Evolutionary conservation across 2,797 vertebrate genomes (phyloP), one percentile per base, ranked within the genome.

Genomic region (Sebastes miniatus): DNA sequence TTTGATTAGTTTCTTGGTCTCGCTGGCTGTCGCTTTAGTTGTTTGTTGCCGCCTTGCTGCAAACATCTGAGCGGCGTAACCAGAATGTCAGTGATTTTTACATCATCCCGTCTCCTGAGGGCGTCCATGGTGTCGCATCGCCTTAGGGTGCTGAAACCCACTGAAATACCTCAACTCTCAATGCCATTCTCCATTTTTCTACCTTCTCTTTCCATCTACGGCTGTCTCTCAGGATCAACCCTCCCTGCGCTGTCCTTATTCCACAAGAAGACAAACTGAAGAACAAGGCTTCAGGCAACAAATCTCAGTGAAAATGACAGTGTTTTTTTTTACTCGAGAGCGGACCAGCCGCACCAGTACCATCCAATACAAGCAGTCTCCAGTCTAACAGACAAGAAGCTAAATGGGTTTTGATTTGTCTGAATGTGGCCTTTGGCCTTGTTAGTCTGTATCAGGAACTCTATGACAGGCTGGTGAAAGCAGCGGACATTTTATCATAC

Each of bases 321-420:
- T 27, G 1, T 52, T 24, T 61, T 73, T 14, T 76, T 73, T 77
- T 73, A 65, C 24, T 71, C 0, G 18, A 71, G 65, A 78, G 39
- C 4, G 1, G 24, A 83, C 73, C 61, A 36, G 76, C 73, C 8
- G 2, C 56, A 79, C 29, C 69, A 67, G 39, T 1, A 77, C 76
- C 66, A 50, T 43, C 79, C 73, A 10, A 59, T 5, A 18, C 57
- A 73, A 77, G 47, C 75, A 4, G 12, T 25, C 57, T 76, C 22
- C 27, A 8, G 29, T 85, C 75, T 25, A 83, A 75, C 66, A 47
- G 89, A 91, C 87, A 81, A n/a, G 65, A 65, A 76, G 24, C 29
- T 13, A 75, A 81, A 91, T 78, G 31, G 68, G 11, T 80, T 87
- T 63, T 83, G 89, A 91, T 87, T 43, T 25, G 79, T 88, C 57